Evolutionary conservation across 2,113 vertebrate species (phyloP), one percentile per base, ranked within the genome.

Genomic region (Pionites leucogaster): DNA sequence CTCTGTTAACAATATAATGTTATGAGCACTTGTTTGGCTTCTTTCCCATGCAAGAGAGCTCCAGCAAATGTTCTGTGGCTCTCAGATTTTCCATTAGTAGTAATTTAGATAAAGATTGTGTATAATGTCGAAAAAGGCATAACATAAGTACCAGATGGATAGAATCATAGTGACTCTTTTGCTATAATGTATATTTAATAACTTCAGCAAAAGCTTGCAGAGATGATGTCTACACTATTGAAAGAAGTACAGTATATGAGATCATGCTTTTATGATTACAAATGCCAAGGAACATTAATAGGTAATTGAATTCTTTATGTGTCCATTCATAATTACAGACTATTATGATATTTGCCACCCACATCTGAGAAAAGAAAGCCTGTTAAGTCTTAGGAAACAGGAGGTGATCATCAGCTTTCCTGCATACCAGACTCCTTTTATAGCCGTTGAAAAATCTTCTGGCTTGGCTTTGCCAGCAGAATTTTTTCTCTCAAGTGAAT

Each of bases 31-130:
- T 87, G 28, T 71, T 94, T 96, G 91, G 91, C 91, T 82, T 93
- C 59, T 79, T 93, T 96, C 83, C 88, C 62, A n/a, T 82, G 53
- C 17, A 70, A 85, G 67, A 88, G 29, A 82, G 52, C 74, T 91
- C 65, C 18, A 50, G 59, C n/a, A 92, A 90, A 72, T 44, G 11
- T 47, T 96, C 69, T 85, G 47, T 4, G 5, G 35, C 81, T 82
- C 72, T 95, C 93, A 92, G 50, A 93, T 94, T 96, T 97, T 97
- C 95, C 92, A 70, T 95, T 96, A 87, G 62, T 82, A 93, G 84
- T 67, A 94, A 92, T 96, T 95, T 96, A 80, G 52, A 92, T 89
- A 67, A 85, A 80, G 70, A 92, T 49, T 87, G 49, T 72, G 17
- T 94, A 83, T 92, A 29, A 89, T 63, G 53, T 89, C 81, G 93